These are phyloP conservation scores for Heliconius hermathena DNA, from an alignment of 1,140 invertebrate genomes.

Conservation along the genomic window DNA sequence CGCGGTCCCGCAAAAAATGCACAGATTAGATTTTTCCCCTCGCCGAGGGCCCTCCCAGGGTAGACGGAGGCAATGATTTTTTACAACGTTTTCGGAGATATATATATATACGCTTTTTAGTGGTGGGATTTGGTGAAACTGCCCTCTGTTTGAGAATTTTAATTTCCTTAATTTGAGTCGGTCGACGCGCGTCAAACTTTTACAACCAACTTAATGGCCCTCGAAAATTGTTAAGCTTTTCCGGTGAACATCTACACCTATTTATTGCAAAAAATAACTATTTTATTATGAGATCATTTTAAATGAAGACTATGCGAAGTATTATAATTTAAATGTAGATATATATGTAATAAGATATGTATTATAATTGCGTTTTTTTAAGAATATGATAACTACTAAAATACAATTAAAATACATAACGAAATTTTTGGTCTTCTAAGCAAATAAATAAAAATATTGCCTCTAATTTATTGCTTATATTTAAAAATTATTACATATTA, in stretches of 20 bases:
- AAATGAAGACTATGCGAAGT: too few species aligned
- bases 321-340: too few species aligned
- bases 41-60: slow-evolving; percentile 66
- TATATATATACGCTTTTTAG: slow-evolving; percentile 80
- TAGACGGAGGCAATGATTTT: slow-evolving; percentile 80
- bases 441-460: too few species aligned
- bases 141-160: slow-evolving; percentile 77
- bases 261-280: neutral
- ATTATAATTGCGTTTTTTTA: too few species aligned
- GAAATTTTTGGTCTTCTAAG: too few species aligned
- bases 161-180: slow-evolving; percentile 75
- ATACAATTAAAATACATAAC: too few species aligned
- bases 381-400: too few species aligned
- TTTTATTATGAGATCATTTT: neutral
- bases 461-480: too few species aligned
- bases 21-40: slow-evolving; percentile 83
- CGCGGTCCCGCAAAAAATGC: slow-evolving; percentile 83
- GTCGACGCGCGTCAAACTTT: slow-evolving; percentile 39
- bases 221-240: slow-evolving; percentile 23
- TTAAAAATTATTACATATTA: too few species aligned
- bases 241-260: neutral
- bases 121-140: slow-evolving; percentile 76
- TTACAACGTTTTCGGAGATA: slow-evolving; percentile 76
- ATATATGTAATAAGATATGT: too few species aligned
- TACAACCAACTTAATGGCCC: slow-evolving; percentile 32